These are phyloP conservation scores for Tipula lateralis DNA, from an alignment of 2,888 invertebrate genomes.

Conservation along the genomic window DNA sequence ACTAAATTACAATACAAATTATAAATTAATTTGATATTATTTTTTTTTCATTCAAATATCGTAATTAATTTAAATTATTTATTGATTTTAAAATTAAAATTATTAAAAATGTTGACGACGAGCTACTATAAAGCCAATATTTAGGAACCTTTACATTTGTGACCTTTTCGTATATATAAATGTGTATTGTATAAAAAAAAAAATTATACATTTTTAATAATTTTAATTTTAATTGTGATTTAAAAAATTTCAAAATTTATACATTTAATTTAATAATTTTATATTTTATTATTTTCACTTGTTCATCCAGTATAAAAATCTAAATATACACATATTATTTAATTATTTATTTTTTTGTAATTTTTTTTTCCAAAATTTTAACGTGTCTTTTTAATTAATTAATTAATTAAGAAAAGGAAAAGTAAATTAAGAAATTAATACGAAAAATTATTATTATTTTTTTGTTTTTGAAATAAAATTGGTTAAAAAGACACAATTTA, in stretches of 20 bases:
- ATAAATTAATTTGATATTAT: not conserved
- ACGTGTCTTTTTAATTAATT: conserved; percentile 15
- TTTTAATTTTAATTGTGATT: not conserved
- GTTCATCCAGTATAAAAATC: not conserved
- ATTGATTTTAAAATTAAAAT: not conserved
- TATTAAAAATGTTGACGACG: not conserved
- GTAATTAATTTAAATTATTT: not conserved
- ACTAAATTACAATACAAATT: conserved; percentile 7
- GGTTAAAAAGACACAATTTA: conserved; percentile 1
- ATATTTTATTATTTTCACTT: not conserved
- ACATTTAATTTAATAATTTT: conserved; percentile 19
- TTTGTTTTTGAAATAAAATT: not conserved
- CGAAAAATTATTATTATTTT: not conserved
- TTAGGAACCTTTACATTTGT: conserved; percentile 11
- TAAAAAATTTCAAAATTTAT: conserved; percentile 14
- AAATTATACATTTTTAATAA: conserved; percentile 6
- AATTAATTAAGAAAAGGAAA: not conserved
- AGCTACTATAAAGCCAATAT: not conserved
- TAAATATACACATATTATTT: conserved; percentile 19
- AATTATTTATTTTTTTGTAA: not conserved
- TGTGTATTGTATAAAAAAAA: not conserved
- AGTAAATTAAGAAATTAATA: not conserved
- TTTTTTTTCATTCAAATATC: not conserved
- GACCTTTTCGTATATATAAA: not conserved
- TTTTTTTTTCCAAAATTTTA: not conserved